A percentile compares a stretch with the other conserved stretches of the same genome.
Conservation (phyloP, 2,888 invertebrate species). For the Rhamnusium bicolor region DNA sequence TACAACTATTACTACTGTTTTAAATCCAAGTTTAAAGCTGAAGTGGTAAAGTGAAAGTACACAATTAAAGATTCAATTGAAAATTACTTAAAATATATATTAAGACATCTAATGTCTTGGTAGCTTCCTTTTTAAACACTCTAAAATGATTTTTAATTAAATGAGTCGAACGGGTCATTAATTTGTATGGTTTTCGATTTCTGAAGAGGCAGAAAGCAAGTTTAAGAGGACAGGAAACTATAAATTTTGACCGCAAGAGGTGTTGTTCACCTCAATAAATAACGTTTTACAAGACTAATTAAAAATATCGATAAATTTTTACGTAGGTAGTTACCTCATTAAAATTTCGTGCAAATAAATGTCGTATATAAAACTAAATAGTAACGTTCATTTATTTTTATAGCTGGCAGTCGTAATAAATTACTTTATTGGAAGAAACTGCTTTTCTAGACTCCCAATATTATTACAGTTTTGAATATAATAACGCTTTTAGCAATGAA, state of each 20-base stretch:
- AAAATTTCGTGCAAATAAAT: slow-evolving; percentile 3
- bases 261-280: slow-evolving; percentile 47
- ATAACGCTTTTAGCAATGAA: no score
- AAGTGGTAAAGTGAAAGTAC: no score
- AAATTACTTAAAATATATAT: no score
- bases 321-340: slow-evolving; percentile 38
- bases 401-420: no score
- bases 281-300: slow-evolving; percentile 44
- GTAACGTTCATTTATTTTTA: background rate
- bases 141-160: background rate
- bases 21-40: no score
- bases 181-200: background rate
- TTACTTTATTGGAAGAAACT: no score
- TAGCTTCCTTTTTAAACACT: background rate
- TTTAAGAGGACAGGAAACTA: slow-evolving; percentile 35
- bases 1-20: no score
- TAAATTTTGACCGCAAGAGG: slow-evolving; percentile 43
- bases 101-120: background rate
- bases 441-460: no score
- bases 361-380: background rate
- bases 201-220: slow-evolving; percentile 13
- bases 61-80: no score
- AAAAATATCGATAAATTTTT: slow-evolving; percentile 45
- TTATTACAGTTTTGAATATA: no score
- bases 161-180: background rate